Conservation (phyloP, 1,140 invertebrate species). For the Pachyrhynchus sulphureomaculatus region DNA sequence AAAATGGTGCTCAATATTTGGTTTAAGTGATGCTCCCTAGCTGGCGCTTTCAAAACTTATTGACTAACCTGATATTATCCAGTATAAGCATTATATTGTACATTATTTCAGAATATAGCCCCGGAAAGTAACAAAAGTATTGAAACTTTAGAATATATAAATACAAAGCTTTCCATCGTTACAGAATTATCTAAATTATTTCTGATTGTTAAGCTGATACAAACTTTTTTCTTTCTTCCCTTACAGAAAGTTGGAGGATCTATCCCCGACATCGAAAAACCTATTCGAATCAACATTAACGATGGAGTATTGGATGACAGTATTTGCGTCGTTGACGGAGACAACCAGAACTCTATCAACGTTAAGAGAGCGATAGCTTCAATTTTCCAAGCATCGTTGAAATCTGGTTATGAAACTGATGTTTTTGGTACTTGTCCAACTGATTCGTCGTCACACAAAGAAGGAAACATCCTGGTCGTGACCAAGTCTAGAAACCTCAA, state of each 20-base stretch:
- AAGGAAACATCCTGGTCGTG: conserved; percentile 60
- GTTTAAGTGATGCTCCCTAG: too few species aligned
- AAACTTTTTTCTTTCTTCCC: too few species aligned
- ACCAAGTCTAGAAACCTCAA: conserved; percentile 74
- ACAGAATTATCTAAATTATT: too few species aligned
- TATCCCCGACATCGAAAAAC: conserved; percentile 62
- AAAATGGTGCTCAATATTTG: too few species aligned
- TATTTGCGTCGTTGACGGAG: conserved; percentile 68
- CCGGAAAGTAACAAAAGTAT: too few species aligned
- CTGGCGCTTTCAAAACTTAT: too few species aligned
- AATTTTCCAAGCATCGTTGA: conserved; percentile 69
- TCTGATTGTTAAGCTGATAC: background rate
- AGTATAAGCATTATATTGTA: too few species aligned
- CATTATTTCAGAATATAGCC: too few species aligned
- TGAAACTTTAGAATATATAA: too few species aligned
- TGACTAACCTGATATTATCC: too few species aligned
- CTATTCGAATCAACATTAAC: conserved; percentile 71
- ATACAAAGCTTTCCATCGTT: too few species aligned
- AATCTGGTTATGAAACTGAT: conserved; percentile 59
- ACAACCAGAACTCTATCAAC: conserved; percentile 74
- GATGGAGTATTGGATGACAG: conserved; percentile 69
- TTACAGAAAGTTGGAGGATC: conserved; percentile 58
- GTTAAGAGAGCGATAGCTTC: conserved; percentile 90
- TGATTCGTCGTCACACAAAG: conserved; percentile 62
- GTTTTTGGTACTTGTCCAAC: conserved; percentile 82